These are phyloP conservation scores for Drosophila arizonae DNA, from an alignment of 1,140 invertebrate species.

Conservation along the genomic window DNA sequence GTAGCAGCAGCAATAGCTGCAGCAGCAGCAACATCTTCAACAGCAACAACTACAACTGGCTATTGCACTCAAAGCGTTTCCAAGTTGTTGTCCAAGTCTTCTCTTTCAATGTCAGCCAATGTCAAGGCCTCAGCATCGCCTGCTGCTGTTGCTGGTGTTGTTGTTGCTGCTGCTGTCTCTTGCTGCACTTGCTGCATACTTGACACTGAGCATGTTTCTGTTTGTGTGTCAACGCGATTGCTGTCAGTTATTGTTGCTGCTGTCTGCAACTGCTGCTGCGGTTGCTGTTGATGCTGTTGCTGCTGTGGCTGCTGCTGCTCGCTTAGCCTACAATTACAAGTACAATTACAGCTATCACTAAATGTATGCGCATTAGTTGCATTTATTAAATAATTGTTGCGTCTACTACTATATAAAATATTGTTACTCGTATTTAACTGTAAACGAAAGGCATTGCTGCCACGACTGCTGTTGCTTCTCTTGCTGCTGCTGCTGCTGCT, in stretches of 20 bases:
- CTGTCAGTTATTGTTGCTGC: slow-evolving; percentile 45
- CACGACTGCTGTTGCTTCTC: slow-evolving; percentile 25
- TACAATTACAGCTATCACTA: slow-evolving; percentile 80
- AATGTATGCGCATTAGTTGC: slow-evolving; percentile 77
- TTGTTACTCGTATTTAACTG: slow-evolving; percentile 64
- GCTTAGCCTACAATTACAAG: slow-evolving; percentile 77
- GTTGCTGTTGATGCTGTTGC: slow-evolving; percentile 24
- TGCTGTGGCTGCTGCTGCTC: slow-evolving; percentile 34
- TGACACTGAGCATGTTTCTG: slow-evolving; percentile 64
- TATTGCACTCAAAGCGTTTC: slow-evolving; percentile 51
- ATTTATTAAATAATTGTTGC: slow-evolving; percentile 64
- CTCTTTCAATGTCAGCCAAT: slow-evolving; percentile 70
- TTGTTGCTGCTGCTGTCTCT: slow-evolving; percentile 5
- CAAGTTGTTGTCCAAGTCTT: slow-evolving; percentile 41
- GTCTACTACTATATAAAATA: slow-evolving; percentile 76
- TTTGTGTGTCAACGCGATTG: slow-evolving; percentile 28
- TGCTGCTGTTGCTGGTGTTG: neutral
- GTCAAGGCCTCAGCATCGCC: slow-evolving; percentile 50
- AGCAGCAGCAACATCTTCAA: slow-evolving; percentile 14
- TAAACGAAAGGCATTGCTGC: slow-evolving; percentile 36
- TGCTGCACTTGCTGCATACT: slow-evolving; percentile 69
- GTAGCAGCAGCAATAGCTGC: slow-evolving; percentile 19
- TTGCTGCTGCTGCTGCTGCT: slow-evolving; percentile 40
- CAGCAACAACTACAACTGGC: slow-evolving; percentile 18
- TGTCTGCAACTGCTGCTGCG: slow-evolving; percentile 30